These are phyloP conservation scores for Pteronura brasiliensis DNA, from an alignment of 2,113 vertebrate genomes.

Conservation along the genomic window DNA sequence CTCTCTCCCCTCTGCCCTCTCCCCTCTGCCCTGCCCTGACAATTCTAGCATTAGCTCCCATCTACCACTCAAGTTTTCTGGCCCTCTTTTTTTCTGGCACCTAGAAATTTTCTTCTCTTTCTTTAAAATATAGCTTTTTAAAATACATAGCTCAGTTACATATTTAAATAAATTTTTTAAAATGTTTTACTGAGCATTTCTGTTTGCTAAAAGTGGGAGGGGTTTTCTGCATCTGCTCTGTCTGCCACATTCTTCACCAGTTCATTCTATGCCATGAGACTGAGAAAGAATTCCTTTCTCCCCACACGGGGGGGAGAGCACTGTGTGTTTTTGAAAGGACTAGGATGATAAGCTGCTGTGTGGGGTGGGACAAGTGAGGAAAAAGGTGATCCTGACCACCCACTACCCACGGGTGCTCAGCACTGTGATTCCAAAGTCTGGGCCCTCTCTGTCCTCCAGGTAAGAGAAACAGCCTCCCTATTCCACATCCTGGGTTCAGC, in stretches of 20 bases:
- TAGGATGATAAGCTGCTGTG: neutral
- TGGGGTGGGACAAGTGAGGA: neutral
- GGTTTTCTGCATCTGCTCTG: neutral
- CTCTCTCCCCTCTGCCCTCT: accelerated
- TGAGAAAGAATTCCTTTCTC: neutral
- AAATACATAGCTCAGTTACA: neutral
- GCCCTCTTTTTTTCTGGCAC: neutral
- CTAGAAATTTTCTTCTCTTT: neutral
- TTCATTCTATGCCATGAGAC: neutral
- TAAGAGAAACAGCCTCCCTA: neutral
- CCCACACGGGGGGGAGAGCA: neutral
- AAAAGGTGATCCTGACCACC: neutral
- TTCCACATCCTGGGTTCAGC: neutral
- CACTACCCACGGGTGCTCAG: too few relatives aligned
- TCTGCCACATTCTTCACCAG: neutral
- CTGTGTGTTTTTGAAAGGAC: neutral
- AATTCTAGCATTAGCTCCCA: neutral
- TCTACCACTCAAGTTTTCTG: neutral
- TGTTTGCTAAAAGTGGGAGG: neutral
- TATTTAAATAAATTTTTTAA: neutral
- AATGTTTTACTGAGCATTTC: neutral
- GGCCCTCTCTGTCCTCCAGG: too few relatives aligned
- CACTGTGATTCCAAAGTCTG: neutral
- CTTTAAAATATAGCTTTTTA: neutral
- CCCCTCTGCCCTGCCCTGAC: neutral